These are phyloP conservation scores for Busseola fusca DNA, from an alignment of 2,888 invertebrate genomes.

Conservation along the genomic window DNA sequence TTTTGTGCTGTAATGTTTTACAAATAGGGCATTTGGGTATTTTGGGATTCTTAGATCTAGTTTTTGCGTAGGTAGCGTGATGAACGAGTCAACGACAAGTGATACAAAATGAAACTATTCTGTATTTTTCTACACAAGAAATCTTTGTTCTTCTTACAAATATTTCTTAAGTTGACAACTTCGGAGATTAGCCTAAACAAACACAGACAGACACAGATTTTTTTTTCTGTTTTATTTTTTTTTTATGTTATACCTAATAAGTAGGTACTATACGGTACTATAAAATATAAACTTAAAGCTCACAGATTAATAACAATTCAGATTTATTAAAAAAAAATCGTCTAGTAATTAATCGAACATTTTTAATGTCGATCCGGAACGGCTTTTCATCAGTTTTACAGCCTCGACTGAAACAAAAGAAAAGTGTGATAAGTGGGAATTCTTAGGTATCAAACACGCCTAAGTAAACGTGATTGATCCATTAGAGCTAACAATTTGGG, in stretches of 20 bases:
- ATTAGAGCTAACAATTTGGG: not conserved
- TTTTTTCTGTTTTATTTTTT: too few species aligned
- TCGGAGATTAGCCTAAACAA: not conserved
- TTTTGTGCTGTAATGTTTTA: slow-evolving; percentile 17
- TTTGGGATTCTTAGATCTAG: slow-evolving; percentile 10
- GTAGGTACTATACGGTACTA: too few species aligned
- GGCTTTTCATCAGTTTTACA: slow-evolving; percentile 69
- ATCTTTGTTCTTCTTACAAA: not conserved
- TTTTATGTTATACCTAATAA: too few species aligned
- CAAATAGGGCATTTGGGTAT: slow-evolving; percentile 20
- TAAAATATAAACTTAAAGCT: too few species aligned
- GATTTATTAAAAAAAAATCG: slow-evolving; percentile 31
- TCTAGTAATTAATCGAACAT: not conserved
- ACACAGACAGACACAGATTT: not conserved
- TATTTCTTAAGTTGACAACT: not conserved
- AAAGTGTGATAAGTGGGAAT: not conserved
- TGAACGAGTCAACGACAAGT: not conserved
- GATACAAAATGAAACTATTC: not conserved
- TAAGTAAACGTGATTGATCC: not conserved
- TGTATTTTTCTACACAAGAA: too few species aligned
- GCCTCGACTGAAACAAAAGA: slow-evolving; percentile 78
- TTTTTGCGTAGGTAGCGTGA: slow-evolving; percentile 1
- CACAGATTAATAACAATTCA: slow-evolving; percentile 18
- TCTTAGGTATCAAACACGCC: not conserved
- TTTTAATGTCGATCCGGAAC: slow-evolving; percentile 1